Percentiles rank a stretch among this genome's conserved stretches.
Conservation (phyloP, 2,113 vertebrate species). For the Stegostoma tigrinum region DNA sequence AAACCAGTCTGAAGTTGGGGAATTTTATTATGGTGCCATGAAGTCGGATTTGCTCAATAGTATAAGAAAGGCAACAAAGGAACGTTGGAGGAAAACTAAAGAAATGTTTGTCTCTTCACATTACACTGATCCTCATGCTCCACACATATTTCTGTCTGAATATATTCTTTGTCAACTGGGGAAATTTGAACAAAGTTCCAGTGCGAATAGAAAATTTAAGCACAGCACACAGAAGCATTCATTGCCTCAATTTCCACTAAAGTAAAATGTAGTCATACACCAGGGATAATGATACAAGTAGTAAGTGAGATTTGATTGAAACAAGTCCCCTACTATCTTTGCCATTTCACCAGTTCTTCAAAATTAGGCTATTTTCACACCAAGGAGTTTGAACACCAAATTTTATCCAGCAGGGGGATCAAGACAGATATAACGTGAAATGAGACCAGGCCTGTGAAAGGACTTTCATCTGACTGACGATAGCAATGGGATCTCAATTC, state of each 20-base stretch:
- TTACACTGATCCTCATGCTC: not conserved
- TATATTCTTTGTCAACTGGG: not conserved
- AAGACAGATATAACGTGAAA: too few relatives aligned
- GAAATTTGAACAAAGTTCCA: not conserved
- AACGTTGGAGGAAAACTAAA: not conserved
- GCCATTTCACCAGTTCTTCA: not conserved
- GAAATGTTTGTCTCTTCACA: not conserved
- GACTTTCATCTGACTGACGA: not conserved
- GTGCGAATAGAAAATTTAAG: not conserved
- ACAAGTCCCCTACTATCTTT: not conserved
- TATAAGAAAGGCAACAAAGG: not conserved
- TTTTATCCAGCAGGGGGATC: not conserved
- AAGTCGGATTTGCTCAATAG: not conserved
- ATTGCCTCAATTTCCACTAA: slow-evolving; percentile 15
- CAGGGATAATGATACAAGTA: not conserved
- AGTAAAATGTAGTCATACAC: not conserved
- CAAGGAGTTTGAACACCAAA: too few relatives aligned
- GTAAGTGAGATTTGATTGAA: slow-evolving; percentile 16
- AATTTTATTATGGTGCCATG: not conserved
- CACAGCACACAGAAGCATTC: not conserved
- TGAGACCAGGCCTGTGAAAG: not conserved
- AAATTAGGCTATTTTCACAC: not conserved
- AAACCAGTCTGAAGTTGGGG: not conserved
- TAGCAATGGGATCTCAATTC: not conserved
- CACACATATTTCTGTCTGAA: not conserved